Evolutionary conservation across 1,140 invertebrate species (phyloP).

Genomic region (Dendroctonus valens): DNA sequence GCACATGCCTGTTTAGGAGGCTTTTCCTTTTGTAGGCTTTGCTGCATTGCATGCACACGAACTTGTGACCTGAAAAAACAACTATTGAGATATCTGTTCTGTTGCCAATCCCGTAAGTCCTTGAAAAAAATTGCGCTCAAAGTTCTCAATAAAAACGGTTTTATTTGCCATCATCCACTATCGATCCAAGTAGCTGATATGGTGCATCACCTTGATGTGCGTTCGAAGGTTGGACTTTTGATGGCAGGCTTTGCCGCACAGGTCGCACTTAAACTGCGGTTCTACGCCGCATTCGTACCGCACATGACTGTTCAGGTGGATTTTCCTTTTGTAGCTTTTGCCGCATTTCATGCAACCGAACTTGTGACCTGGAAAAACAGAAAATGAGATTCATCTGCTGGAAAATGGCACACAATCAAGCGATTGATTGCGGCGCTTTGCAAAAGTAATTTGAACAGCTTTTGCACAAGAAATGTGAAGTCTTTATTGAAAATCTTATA

Average conservation of each 20-base stretch:
- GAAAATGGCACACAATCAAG: background rate
- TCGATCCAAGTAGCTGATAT: no score
- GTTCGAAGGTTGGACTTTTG: constrained; percentile 53
- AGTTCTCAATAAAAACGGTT: background rate
- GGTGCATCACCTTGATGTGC: no score
- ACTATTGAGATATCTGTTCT: background rate
- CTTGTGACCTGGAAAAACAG: background rate
- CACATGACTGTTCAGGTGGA: constrained; percentile 63
- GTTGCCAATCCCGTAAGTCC: no score
- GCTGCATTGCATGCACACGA: constrained; percentile 61
- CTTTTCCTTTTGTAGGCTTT: constrained; percentile 66
- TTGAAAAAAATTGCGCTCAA: no score
- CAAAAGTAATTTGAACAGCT: background rate
- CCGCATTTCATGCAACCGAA: constrained; percentile 62
- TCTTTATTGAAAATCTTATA: background rate
- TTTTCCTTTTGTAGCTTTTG: constrained; percentile 65
- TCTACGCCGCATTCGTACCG: constrained; percentile 70
- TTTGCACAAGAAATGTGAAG: no score
- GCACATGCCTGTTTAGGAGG: constrained; percentile 63
- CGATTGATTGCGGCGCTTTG: background rate
- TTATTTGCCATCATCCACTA: no score
- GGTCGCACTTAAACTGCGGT: constrained; percentile 76
- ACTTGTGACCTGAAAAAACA: constrained; percentile 37
- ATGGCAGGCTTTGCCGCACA: constrained; percentile 66
- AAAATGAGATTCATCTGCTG: background rate